Conservation (phyloP, 1,140 invertebrate genomes). For the Holotrichia oblita region DNA sequence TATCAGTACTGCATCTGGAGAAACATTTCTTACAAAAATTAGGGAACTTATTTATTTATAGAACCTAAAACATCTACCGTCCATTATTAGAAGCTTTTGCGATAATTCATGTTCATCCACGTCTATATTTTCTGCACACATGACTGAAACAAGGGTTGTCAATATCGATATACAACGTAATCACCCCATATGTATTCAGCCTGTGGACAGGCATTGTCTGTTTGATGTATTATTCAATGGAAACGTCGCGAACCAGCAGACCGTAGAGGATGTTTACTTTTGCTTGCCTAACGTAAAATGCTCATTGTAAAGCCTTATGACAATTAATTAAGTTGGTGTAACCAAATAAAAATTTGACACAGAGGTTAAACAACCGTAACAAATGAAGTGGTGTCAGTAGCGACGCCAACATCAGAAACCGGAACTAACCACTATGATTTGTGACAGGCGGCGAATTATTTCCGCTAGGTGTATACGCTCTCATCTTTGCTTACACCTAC, state of each 20-base stretch:
- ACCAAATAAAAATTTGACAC: constrained; percentile 43
- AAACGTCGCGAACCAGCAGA: constrained; percentile 18
- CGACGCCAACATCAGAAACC: constrained; percentile 12
- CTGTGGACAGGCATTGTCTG: constrained; percentile 37
- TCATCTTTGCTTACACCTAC: constrained; percentile 27
- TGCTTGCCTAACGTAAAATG: constrained; percentile 8
- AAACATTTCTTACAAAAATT: too few species aligned
- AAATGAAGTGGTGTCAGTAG: constrained; percentile 39
- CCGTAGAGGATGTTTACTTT: constrained; percentile 30
- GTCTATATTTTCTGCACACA: not conserved
- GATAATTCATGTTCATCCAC: not conserved
- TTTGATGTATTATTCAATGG: constrained; percentile 40
- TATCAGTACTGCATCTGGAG: too few species aligned
- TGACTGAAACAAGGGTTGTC: constrained; percentile 1
- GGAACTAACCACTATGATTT: constrained; percentile 44
- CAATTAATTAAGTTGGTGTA: constrained; percentile 37
- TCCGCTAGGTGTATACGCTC: constrained; percentile 39
- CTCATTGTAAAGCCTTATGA: constrained; percentile 10
- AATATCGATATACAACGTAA: constrained; percentile 13
- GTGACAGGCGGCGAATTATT: constrained; percentile 39
- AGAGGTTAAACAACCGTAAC: constrained; percentile 40
- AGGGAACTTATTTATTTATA: too few species aligned
- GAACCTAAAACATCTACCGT: too few species aligned
- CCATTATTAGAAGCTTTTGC: not conserved
- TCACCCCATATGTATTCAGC: constrained; percentile 2